Evolutionary conservation across 2,113 vertebrate genomes (phyloP).

Genomic region (Psilopogon haemacephalus): DNA sequence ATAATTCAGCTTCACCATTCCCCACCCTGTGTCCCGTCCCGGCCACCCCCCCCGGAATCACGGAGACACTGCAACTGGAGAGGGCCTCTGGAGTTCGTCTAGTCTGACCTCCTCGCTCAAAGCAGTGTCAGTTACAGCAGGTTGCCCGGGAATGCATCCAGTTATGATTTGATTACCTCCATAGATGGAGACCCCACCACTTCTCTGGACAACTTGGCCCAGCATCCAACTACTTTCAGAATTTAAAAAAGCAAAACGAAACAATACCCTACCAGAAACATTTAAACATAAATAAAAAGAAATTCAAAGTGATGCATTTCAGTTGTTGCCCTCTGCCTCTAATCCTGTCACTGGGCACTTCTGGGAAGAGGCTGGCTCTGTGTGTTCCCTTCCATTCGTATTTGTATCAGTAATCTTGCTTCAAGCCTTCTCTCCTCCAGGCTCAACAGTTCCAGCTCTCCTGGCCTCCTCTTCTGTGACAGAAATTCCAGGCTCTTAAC

Average conservation of each 20-base stretch:
- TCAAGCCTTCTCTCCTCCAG: background rate
- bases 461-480: background rate
- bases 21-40: too few species aligned
- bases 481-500: background rate
- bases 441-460: background rate
- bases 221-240: background rate
- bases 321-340: background rate
- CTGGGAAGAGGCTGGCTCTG: background rate
- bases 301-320: background rate
- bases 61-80: background rate
- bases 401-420: background rate
- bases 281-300: background rate
- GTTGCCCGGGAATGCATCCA: too few species aligned
- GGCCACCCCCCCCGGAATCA: background rate
- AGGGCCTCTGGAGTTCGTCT: background rate
- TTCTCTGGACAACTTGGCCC: background rate
- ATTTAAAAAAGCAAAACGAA: background rate
- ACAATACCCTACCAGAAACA: background rate
- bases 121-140: background rate
- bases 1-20: background rate
- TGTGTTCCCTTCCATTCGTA: background rate
- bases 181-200: background rate
- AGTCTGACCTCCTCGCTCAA: background rate
- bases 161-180: background rate
- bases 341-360: background rate